Evolutionary conservation across 2,113 vertebrate genomes (phyloP).

Genomic region (Embiotoca jacksoni): DNA sequence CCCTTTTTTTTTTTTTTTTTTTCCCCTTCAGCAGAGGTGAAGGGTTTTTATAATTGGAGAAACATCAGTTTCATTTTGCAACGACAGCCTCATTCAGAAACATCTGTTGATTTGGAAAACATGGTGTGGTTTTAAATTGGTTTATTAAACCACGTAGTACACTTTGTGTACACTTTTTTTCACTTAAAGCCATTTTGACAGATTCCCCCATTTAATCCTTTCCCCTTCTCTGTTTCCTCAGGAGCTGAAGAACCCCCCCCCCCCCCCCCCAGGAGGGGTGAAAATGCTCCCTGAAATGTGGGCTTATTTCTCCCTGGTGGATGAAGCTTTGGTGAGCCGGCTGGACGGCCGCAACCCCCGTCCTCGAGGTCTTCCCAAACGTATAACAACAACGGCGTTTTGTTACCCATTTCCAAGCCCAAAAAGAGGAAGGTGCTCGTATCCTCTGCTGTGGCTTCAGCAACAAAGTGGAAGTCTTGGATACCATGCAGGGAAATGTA

Average conservation of each 20-base stretch:
- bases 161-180: constrained; percentile 58
- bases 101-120: neutral
- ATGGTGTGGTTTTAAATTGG: too few species aligned
- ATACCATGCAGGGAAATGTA: constrained; percentile 58
- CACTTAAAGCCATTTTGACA: neutral
- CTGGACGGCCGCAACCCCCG: constrained; percentile 65
- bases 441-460: neutral
- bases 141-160: too few species aligned
- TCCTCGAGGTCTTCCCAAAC: constrained; percentile 50
- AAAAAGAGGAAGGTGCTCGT: constrained; percentile 52
- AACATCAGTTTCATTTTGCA: neutral
- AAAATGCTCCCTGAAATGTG: constrained; percentile 68
- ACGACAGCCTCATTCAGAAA: neutral
- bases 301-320: constrained; percentile 78
- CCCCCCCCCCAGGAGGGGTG: constrained; percentile 76
- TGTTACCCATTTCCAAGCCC: constrained; percentile 46
- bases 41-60: neutral
- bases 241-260: constrained; percentile 81
- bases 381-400: constrained; percentile 47
- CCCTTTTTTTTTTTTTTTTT: neutral
- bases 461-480: constrained; percentile 24
- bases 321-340: constrained; percentile 76
- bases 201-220: neutral
- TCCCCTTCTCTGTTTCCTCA: constrained; percentile 29
- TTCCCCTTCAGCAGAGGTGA: neutral